Conservation (phyloP, 2,113 vertebrate genomes). For the Furnarius figulus region DNA sequence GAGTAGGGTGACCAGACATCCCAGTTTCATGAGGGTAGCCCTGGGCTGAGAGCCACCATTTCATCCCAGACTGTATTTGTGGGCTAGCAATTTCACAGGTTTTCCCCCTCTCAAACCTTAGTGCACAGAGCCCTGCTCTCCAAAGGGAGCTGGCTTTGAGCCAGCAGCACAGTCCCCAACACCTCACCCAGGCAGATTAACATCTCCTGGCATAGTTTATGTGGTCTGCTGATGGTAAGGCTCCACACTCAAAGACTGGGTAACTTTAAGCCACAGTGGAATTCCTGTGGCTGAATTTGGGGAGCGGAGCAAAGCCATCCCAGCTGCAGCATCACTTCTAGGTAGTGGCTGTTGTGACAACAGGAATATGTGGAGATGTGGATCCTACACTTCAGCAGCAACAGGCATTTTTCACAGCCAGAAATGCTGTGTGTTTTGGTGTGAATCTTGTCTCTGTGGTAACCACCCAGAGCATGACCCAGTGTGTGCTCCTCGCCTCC, state of each 20-base stretch:
- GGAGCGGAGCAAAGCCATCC: not conserved
- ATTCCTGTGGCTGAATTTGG: not conserved
- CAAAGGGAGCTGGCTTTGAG: not conserved
- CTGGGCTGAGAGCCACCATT: not conserved
- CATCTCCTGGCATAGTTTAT: not conserved
- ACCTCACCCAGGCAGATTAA: not conserved
- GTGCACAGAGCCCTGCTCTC: not conserved
- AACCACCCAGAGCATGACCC: not conserved
- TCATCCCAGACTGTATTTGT: not conserved
- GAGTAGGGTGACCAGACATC: not conserved
- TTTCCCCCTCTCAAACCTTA: not conserved
- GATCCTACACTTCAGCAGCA: not conserved
- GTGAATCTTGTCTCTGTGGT: not conserved
- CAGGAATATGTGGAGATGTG: not conserved
- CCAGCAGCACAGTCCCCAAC: not conserved
- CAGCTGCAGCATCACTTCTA: not conserved
- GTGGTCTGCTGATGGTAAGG: not conserved
- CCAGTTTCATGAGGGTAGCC: not conserved
- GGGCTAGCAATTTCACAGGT: not conserved
- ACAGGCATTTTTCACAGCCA: not conserved
- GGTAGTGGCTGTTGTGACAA: not conserved
- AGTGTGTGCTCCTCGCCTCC: not conserved
- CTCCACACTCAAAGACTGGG: not conserved
- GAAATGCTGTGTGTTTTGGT: not conserved
- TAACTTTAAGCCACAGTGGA: not conserved